Evolutionary conservation across 1,140 invertebrate genomes (phyloP), one percentile per base, ranked within the genome.

Genomic region (Apis florea): DNA sequence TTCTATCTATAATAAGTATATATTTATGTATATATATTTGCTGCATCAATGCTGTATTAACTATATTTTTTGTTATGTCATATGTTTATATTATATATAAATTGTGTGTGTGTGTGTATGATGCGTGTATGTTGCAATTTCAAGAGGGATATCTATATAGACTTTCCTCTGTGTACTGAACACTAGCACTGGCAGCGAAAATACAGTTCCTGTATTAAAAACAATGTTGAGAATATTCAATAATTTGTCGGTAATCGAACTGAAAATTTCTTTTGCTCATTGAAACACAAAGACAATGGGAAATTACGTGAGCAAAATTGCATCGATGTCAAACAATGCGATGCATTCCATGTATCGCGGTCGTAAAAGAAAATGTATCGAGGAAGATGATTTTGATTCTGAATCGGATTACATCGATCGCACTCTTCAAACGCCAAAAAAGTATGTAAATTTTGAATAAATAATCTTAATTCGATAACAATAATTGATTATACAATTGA

Each of bases 351-450:
- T 93, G 54, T 93, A 92, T 76, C 89, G 91, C 21, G 89, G 92
- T 19, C 89, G 93, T 70, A 94, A 94, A 81, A 89, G 93, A 84
- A 94, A 94, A 74, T 93, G 89, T 72, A 93, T 92, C 69, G 93
- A 93, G 70, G 93, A 93, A 31, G 92, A 91, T 77, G 90, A 93
- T 69, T 89, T 86, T 17, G 92, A 94, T 67, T 89, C 84, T 3
- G 93, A 93, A 66, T 91, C 91, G 11, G 92, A 91, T 59, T 93
- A 93, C 53, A 94, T 94, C 64, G 92, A 93, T 68, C 92, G 90
- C 66, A 93, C 93, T 0, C 79, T 94, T 51, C 93, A 94, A 82
- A 94, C 93, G 5, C 92, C 93, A 8, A 94, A 94, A 90, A 92
- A 89, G 93, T 94, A 80, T 70, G 83, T 26, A 5, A 47, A 70